A percentile compares a stretch with the other conserved stretches of the same genome.
Evolutionary conservation across 2,797 vertebrate species (phyloP).

Genomic region (Spheniscus humboldti): DNA sequence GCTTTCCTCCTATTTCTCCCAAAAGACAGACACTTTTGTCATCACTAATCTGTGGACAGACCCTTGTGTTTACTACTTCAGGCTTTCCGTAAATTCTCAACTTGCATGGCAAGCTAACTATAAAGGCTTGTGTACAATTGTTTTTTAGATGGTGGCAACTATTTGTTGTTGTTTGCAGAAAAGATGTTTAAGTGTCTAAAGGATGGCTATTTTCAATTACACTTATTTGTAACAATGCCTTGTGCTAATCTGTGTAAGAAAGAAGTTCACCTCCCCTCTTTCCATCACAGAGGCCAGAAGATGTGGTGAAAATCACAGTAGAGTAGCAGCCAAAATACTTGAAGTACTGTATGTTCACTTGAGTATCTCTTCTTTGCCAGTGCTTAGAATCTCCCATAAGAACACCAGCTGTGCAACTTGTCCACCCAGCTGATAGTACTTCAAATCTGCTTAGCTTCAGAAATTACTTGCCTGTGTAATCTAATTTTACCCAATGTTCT

Average conservation of each 20-base stretch:
- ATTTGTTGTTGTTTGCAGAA: neutral
- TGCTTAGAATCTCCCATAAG: neutral
- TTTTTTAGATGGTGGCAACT: neutral
- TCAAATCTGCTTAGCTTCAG: slow-evolving; percentile 65
- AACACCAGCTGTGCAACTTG: slow-evolving; percentile 45
- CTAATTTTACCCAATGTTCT: slow-evolving; percentile 64
- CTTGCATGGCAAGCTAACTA: neutral
- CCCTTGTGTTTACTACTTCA: neutral
- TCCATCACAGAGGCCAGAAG: neutral
- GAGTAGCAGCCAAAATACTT: neutral
- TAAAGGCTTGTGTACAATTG: neutral
- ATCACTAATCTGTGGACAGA: neutral
- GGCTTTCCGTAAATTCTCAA: neutral
- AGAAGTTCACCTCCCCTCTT: neutral
- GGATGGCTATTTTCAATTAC: neutral
- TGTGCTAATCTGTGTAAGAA: neutral
- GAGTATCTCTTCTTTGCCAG: neutral
- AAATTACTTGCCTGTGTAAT: slow-evolving; percentile 64
- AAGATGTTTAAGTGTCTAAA: neutral
- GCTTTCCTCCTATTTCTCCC: neutral
- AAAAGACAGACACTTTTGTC: neutral
- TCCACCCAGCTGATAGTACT: slow-evolving; percentile 65
- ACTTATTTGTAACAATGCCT: neutral
- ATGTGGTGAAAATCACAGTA: neutral
- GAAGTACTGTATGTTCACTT: neutral